Base-by-base conservation (phyloP, 1,140 invertebrate species). In the Panulirus ornatus region DNA sequence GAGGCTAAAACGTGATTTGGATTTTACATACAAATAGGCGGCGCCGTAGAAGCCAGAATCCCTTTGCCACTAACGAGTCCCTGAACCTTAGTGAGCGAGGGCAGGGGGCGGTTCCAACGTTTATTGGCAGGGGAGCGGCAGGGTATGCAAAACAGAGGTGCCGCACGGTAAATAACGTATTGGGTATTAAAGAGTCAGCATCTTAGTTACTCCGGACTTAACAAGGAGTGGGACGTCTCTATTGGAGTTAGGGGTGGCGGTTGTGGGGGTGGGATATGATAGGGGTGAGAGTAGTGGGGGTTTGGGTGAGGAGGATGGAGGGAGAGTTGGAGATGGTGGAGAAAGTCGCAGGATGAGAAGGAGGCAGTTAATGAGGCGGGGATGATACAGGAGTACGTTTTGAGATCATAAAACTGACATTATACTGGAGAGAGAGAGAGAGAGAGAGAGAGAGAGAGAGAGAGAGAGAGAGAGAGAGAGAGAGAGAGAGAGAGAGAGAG, bases 131-230 rank as follows among this genome's bases (percentile, higher is more conserved):
- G 76, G 58, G 54, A 22, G 51, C 79, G 70, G 66, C 70, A 36
- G 81, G 36, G 84, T 91, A 91, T 91, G 90, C 90, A 91, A 91
- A 91, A 81, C 76, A 86, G 84, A 91, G 78, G 84, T 81, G 90
- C 63, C 70, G 90, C 54, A 38, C 63, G 47, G 82, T 91, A 91
- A 83, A 91, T 91, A 87, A 91, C 54, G 82, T 91, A 91, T 86
- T 87, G 90, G 73, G 75, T 91, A 91, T 91, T 91, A 91, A 91
- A 83, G 84, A 87, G 84, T 83, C 75, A 91, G 84, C 34, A 51
- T 81, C 84, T 91, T 91, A 82, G 84, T 91, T 91, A 73, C 76
- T 58, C n/a, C 51, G 11, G 90, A 44, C 75, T 79, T 73, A 86
- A 85, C 84, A 85, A 86, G 63, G 63, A 36, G 66, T 34, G 90